Evolutionary conservation across 2,888 invertebrate species (phyloP).

Genomic region (Epirrhoe tristata): DNA sequence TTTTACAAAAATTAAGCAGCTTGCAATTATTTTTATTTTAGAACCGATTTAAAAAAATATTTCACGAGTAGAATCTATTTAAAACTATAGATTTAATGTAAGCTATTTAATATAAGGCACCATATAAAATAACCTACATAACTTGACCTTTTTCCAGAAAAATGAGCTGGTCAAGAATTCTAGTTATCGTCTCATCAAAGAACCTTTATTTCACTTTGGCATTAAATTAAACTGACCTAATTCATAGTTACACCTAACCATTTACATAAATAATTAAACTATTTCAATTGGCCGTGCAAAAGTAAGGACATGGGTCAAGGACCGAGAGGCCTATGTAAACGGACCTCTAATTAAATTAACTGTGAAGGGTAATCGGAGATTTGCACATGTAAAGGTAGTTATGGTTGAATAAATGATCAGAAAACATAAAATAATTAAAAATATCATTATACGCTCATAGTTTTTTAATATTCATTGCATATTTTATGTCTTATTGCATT

Average conservation of each 20-base stretch:
- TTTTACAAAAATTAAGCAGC: no score
- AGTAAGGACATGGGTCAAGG: slow-evolving; percentile 43
- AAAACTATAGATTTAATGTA: no score
- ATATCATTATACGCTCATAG: neutral
- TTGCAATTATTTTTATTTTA: no score
- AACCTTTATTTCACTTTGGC: slow-evolving; percentile 8
- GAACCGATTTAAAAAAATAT: no score
- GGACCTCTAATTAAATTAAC: slow-evolving; percentile 59
- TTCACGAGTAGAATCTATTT: no score
- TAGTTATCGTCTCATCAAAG: neutral
- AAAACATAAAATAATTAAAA: slow-evolving; percentile 7
- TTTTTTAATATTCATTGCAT: no score
- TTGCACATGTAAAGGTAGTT: slow-evolving; percentile 45
- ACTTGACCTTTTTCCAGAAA: neutral
- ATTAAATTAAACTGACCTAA: slow-evolving; percentile 18
- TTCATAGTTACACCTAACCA: slow-evolving; percentile 32
- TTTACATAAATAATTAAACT: slow-evolving; percentile 40
- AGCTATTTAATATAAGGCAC: no score
- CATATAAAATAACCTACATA: neutral
- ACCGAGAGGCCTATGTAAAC: slow-evolving; percentile 61
- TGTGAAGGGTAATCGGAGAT: slow-evolving; percentile 55
- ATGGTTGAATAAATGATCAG: slow-evolving; percentile 5
- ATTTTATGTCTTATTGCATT: no score
- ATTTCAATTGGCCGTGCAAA: slow-evolving; percentile 41
- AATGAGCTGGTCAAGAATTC: neutral